Evolutionary conservation across 2,888 invertebrate species (phyloP).

Genomic region (Chouioia cunea): DNA sequence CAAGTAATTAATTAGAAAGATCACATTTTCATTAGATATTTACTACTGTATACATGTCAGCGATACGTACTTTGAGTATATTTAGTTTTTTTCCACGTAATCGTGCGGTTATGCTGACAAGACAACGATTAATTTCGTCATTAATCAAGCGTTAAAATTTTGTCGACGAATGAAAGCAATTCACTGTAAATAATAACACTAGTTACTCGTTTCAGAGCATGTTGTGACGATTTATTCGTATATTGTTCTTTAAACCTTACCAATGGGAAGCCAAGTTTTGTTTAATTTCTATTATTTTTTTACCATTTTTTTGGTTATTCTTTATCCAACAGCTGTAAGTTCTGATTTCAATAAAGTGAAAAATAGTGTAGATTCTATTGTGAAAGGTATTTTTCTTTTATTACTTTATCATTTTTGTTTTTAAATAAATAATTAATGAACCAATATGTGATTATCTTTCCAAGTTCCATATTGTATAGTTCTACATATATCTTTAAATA

Average conservation of each 20-base stretch:
- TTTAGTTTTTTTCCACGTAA: background rate
- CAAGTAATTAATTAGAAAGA: no score
- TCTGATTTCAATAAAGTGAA: constrained; percentile 10
- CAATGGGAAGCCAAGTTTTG: constrained; percentile 30
- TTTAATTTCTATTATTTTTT: constrained; percentile 20
- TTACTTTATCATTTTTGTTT: constrained; percentile 4
- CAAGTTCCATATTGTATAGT: no score
- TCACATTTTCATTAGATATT: no score
- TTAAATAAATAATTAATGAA: background rate
- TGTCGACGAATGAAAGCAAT: constrained; percentile 24
- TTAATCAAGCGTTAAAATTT: constrained; percentile 19
- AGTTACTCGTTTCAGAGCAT: constrained; percentile 2
- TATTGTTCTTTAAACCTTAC: constrained; percentile 16
- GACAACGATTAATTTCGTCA: constrained; percentile 17
- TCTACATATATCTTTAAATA: no score
- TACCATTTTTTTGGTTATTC: constrained; percentile 17
- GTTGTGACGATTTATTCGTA: constrained; percentile 17
- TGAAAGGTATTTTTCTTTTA: constrained; percentile 29
- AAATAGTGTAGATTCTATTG: constrained; percentile 11
- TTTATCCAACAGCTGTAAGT: constrained; percentile 29
- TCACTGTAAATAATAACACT: constrained; percentile 15
- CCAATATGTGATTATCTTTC: no score
- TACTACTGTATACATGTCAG: no score
- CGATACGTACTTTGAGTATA: no score
- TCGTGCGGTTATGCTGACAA: constrained; percentile 10